Conservation (phyloP, 2,797 vertebrate species). For the Prionace glauca region DNA sequence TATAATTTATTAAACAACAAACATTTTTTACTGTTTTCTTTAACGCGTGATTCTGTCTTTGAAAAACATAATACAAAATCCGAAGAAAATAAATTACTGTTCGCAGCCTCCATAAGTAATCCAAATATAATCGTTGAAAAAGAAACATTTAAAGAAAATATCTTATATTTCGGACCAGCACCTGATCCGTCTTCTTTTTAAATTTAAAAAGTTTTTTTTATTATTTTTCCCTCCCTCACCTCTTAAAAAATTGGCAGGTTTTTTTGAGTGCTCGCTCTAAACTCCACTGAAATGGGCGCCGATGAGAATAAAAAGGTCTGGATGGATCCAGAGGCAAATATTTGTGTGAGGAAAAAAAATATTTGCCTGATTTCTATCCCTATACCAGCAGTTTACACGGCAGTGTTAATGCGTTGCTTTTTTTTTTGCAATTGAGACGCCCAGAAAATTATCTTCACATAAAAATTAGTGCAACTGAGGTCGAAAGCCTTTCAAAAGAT, state of each 20-base stretch:
- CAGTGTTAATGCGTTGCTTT: neutral
- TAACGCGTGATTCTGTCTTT: conserved; percentile 45
- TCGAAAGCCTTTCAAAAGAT: neutral
- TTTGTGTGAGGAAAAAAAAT: neutral
- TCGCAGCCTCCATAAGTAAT: conserved; percentile 83
- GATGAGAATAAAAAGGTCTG: neutral
- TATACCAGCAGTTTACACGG: neutral
- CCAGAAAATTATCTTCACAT: neutral
- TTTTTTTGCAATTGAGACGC: neutral
- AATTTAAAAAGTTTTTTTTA: conserved; percentile 59
- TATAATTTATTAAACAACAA: conserved; percentile 67
- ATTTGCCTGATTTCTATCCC: neutral
- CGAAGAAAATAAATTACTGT: conserved; percentile 99
- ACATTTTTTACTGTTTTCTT: conserved; percentile 64
- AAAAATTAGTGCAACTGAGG: neutral
- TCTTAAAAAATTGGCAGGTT: neutral
- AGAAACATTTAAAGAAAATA: conserved; percentile 95
- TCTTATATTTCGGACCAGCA: conserved; percentile 84
- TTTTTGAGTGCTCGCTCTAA: neutral
- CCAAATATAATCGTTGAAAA: conserved; percentile 95
- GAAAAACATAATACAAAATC: conserved; percentile 85
- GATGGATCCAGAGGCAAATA: neutral
- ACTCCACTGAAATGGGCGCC: neutral
- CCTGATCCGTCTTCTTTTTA: conserved; percentile 95
- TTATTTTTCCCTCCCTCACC: neutral